Evolutionary conservation across 2,797 vertebrate genomes (phyloP), one percentile per base, ranked within the genome.

Genomic region (Lophotriccus pileatus): DNA sequence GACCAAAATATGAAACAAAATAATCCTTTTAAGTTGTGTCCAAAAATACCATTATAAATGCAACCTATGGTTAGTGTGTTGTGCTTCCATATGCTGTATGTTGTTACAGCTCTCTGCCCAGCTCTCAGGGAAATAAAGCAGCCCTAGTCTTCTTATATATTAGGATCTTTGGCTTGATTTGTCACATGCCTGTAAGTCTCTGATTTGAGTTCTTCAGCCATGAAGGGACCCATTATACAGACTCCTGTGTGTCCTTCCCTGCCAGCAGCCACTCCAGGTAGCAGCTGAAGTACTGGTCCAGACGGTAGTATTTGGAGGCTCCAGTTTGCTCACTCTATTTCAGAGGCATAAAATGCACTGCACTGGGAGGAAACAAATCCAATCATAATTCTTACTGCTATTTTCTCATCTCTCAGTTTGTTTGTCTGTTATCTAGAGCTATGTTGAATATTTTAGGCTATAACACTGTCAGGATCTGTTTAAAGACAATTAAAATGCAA

Each of bases 401-500:
- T 92, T 96, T 94, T 84, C 77, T 90, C 88, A 86, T 91, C 39
- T 85, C 84, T 91, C 55, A 6, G 63, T 91, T 95, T 94, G 59
- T 93, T 96, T 94, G 81, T 89, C 93, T 88, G 69, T 95, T 95
- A 76, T 87, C 68, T 83, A 62, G 79, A 83, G 67, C 14, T 64
- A 27, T 83, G 70, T 70, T 91, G 81, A 55, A 28, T 92, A 94
- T 95, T 95, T 95, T 88, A 88, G 53, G 46, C 58, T 81, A 32
- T 91, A 95, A 85, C 41, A 70, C 36, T 94, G 79, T 50, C 66
- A 82, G 66, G 47, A 76, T 95, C 89, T 85, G 73, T 90, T 96
- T 94, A 87, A 94, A 96, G 84, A 95, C 95, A 95, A 95, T 95
- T 97, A 96, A 97, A 96, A 97, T 95, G 94, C 87, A 96, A 94